Base-by-base conservation (phyloP, 2,888 invertebrate species). In the Athalia cordata region DNA sequence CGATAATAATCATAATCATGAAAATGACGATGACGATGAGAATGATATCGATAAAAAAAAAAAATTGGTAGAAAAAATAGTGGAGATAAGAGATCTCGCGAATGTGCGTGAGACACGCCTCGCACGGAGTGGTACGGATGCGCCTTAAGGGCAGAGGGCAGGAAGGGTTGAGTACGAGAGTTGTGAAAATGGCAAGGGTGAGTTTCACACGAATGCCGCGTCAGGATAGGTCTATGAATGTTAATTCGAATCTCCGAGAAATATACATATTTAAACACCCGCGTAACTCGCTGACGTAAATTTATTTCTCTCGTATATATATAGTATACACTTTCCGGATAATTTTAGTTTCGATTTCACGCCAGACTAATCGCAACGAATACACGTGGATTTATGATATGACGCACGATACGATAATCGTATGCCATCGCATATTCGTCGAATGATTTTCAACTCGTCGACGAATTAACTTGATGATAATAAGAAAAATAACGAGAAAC, bases 51-150 rank as follows among this genome's bases (percentile, higher is more conserved):
- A 29, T 5, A 29, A 55, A 52, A 29, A 49, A 49, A 50, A 52
- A 43, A 55, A 29, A 55, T 29, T 29, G 29, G 29, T 29, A 29
- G 0, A 13, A 43, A 43, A 52, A 84, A 83, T 81, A 84, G 78
- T 79, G 68, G 68, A 82, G 78, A 83, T 84, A 82, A 80, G 84
- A 84, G 82, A 85, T 84, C 47, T 52, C 70, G 77, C 75, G 81
- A 85, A 85, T 83, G 83, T 81, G 80, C 81, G 77, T 81, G 80
- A 82, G 83, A 82, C 86, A 86, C 86, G 85, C 84, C 83, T 86
- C 81, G 84, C 81, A 86, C 85, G 64, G 81, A 76, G 85, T 85
- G 85, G 85, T 81, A 85, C 85, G 75, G 50, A 52, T 50, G 50
- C 50, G 50, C 62, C 62, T 15, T 43, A 61, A 43, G 75, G 50